These are phyloP conservation scores for Spilarctia lutea DNA, from an alignment of 2,888 invertebrate species.

Conservation along the genomic window DNA sequence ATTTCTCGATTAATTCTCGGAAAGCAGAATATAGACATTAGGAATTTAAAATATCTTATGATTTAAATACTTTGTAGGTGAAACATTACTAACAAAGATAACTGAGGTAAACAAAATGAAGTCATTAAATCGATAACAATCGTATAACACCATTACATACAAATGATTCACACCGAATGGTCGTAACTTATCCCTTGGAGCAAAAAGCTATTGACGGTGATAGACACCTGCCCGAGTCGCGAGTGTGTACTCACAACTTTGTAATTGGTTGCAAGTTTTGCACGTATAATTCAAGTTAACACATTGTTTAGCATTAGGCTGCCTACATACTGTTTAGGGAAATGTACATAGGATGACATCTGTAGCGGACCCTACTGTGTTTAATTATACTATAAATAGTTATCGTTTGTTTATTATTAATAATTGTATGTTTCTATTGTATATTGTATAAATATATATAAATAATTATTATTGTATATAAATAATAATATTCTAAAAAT, in stretches of 20 bases:
- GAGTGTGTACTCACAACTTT: slow-evolving; percentile 50
- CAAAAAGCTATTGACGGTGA: slow-evolving; percentile 41
- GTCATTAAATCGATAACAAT: slow-evolving; percentile 51
- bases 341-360: background rate
- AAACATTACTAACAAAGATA: slow-evolving; percentile 39
- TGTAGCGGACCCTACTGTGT: too few species aligned
- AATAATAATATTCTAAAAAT: too few species aligned
- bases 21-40: slow-evolving; percentile 28
- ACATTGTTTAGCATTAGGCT: slow-evolving; percentile 63
- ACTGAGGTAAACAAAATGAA: slow-evolving; percentile 48
- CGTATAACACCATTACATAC: slow-evolving; percentile 26
- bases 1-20: slow-evolving; percentile 24
- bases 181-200: slow-evolving; percentile 33
- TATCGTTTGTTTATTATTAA: too few species aligned
- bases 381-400: too few species aligned
- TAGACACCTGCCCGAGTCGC: slow-evolving; percentile 44
- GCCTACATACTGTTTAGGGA: background rate
- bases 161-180: slow-evolving; percentile 41
- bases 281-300: slow-evolving; percentile 77
- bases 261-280: slow-evolving; percentile 64
- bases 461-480: too few species aligned
- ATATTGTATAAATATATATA: too few species aligned
- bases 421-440: too few species aligned
- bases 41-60: slow-evolving; percentile 39
- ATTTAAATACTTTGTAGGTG: background rate